Conservation (phyloP, 2,797 vertebrate species). For the Craterocephalus amniculus region DNA sequence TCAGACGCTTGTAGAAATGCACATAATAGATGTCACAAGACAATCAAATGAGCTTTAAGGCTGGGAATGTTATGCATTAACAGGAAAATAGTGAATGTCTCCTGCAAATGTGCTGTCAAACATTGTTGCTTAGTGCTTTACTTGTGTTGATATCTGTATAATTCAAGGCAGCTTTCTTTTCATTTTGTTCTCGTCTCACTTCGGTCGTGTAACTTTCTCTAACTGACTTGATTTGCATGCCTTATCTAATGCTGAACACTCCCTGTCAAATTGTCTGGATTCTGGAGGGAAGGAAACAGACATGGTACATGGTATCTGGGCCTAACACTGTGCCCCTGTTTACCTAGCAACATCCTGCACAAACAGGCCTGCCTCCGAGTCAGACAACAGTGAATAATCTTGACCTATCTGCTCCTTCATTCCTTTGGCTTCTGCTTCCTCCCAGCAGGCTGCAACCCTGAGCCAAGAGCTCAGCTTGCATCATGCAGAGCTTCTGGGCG, state of each 20-base stretch:
- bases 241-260: constrained; percentile 11
- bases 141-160: too few species aligned
- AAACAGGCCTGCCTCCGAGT: constrained; percentile 63
- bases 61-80: too few species aligned
- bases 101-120: background rate
- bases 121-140: background rate
- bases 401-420: constrained; percentile 67
- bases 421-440: constrained; percentile 65
- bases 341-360: constrained; percentile 78
- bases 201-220: background rate
- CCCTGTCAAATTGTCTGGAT: constrained; percentile 37
- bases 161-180: background rate
- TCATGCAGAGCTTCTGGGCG: constrained; percentile 27
- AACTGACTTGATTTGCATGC: background rate
- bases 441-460: constrained; percentile 36
- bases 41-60: too few species aligned
- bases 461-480: constrained; percentile 53
- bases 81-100: background rate
- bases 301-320: constrained; percentile 35
- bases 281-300: constrained; percentile 54
- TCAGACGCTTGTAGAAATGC: too few species aligned
- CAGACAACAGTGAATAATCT: constrained; percentile 75
- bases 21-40: too few species aligned
- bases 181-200: background rate
- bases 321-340: constrained; percentile 61